Conservation (phyloP, 2,888 invertebrate genomes). For the Tridacna crocea region DNA sequence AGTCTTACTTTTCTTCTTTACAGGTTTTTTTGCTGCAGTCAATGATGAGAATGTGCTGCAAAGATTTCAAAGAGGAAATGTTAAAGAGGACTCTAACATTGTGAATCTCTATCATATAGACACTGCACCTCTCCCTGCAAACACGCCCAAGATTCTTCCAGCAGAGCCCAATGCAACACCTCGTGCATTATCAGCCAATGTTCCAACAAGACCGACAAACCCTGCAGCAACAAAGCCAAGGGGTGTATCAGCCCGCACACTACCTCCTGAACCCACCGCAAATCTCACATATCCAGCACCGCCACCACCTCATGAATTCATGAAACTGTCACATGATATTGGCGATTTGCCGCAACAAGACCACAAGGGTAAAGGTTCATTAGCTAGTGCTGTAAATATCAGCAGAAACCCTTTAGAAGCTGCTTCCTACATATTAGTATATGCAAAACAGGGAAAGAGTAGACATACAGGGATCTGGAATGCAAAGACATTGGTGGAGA, state of each 20-base stretch:
- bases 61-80: constrained; percentile 38
- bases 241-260: constrained; percentile 50
- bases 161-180: constrained; percentile 58
- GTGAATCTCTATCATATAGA: constrained; percentile 64
- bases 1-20: not conserved
- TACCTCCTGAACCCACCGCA: constrained; percentile 47
- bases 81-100: constrained; percentile 54
- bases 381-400: constrained; percentile 16
- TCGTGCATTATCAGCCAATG: constrained; percentile 57
- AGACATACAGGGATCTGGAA: constrained; percentile 71
- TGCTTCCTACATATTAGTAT: constrained; percentile 65
- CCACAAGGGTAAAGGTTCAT: constrained; percentile 6
- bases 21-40: constrained; percentile 68
- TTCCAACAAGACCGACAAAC: constrained; percentile 40
- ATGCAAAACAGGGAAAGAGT: constrained; percentile 77
- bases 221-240: constrained; percentile 28
- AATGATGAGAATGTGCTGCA: constrained; percentile 53
- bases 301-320: constrained; percentile 35
- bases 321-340: constrained; percentile 49
- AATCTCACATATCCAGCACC: constrained; percentile 22
- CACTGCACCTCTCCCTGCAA: constrained; percentile 49
- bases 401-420: constrained; percentile 56
- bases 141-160: constrained; percentile 53
- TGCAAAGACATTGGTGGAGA: constrained; percentile 68
- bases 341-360: constrained; percentile 12